phyloP scores from a whole-genome alignment of 2,888 invertebrate species.

The Liodrosophila aerea region DNA sequence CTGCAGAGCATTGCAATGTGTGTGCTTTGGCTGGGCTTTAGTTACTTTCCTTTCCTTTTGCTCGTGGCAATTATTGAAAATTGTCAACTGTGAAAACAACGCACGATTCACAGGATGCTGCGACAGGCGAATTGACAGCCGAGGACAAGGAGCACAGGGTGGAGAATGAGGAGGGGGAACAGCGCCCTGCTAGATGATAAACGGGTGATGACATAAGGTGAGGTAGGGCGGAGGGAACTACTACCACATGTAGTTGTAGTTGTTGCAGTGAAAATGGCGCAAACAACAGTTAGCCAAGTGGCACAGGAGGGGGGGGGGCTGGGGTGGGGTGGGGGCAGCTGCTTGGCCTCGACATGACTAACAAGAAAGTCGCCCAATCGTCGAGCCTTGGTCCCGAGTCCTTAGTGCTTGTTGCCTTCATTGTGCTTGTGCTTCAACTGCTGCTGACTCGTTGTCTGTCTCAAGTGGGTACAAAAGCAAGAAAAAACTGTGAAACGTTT shows the following conservation, averaged over 20 bases:
- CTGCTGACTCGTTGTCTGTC: constrained; percentile 63
- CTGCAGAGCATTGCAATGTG: no score
- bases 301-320: neutral
- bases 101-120: constrained; percentile 51
- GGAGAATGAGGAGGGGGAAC: constrained; percentile 14
- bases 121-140: constrained; percentile 45
- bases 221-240: neutral
- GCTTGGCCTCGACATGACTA: constrained; percentile 60
- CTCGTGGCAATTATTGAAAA: constrained; percentile 55
- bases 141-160: constrained; percentile 23
- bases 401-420: constrained; percentile 21
- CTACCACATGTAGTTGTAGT: neutral
- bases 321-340: neutral
- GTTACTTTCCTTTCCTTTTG: neutral
- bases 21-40: no score
- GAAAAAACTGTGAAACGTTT: constrained; percentile 64
- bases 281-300: constrained; percentile 3
- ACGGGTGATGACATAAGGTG: neutral
- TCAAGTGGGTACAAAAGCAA: constrained; percentile 47
- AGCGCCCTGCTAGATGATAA: constrained; percentile 2
- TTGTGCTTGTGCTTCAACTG: constrained; percentile 24
- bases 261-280: neutral
- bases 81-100: constrained; percentile 64
- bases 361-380: constrained; percentile 47
- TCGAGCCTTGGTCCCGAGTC: constrained; percentile 12